Base-by-base conservation (phyloP, 2,888 invertebrate genomes). In the Microctonus aethiopoides region DNA sequence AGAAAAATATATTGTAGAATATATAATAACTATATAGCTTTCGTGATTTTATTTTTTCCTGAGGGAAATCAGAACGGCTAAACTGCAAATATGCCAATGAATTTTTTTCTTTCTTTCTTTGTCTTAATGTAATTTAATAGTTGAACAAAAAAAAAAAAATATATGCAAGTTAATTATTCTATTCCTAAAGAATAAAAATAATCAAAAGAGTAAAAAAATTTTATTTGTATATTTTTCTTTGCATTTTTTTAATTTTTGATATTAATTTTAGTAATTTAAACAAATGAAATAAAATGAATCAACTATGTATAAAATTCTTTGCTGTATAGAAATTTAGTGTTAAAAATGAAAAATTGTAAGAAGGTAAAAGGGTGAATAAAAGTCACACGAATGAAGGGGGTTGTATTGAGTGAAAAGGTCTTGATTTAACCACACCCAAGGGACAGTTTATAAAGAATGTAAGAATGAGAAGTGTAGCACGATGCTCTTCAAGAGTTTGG, bases 371-470 rank as follows among this genome's bases (percentile, higher is more conserved):
- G 26, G 59, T 16, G 20, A 46, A 46, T 46, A 46, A 46, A 60
- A 60, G 67, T 29, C 7, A 24, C 26, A 62, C 16, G 46, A 51
- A 41, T 39, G n/a, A 20, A 51, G 52, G 59, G 10, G 59, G 10
- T 46, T 26, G 24, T 59, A 34, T 61, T 24, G 39, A 61, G 54
- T 54, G 66, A 66, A 34, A 72, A 72, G 76, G 74, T 74, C 76
- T 68, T 80, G 80, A 81, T 83, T 83, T 83, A 80, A 80, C 80
- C 80, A 79, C 76, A 76, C 81, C 80, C 76, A 72, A 75, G 81
- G 77, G 78, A 77, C 62, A 62, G 51, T 63, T 56, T 24, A 64
- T 54, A 70, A 65, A 71, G 69, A 64, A 60, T 57, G 62, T 46
- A 46, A 46, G 20, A 16, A 46, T n/a, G 16, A 16, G 16, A 0